Base-by-base conservation (phyloP, 2,888 invertebrate genomes). In the Acanthoscelides obtectus region DNA sequence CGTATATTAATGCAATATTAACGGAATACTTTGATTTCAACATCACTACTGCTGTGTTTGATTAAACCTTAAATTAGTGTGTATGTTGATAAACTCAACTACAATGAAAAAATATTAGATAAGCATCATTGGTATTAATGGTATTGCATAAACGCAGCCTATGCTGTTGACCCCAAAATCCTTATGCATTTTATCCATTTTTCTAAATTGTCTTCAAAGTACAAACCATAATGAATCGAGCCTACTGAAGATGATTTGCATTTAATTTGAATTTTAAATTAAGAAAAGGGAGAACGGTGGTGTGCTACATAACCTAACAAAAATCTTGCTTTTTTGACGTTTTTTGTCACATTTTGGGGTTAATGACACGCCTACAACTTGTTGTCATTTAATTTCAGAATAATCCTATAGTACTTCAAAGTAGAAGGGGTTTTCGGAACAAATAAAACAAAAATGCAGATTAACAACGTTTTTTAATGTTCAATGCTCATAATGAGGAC, bases 301-400 rank as follows among this genome's bases (percentile, higher is more conserved):
- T 21, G 19, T 21, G 4, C 20, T 0, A 68, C 25, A 68, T 68
- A 68, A 25, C 68, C 68, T 68, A 8, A 68, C 25, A 22, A 68
- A 68, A 25, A 6, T 20, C 4, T 2, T 8, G 20, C 12, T 27
- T 21, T 25, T 25, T 22, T n/a, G 12, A n/a, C 17, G 22, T 22
- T 25, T 20, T 17, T 25, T 45, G 22, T 17, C 22, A 22, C 19
- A 22, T 25, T 25, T 25, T 22, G 45, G 45, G 45, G 45, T 45
- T 45, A 45, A 12, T 45, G 8, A 45, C 5, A 45, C 45, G 1
- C 17, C 45, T 45, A 12, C 1, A 45, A 3, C 45, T 45, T 45
- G 45, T 25, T 25, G 65, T 6, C 8, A 66, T 1, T 3, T n/a
- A 4, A 66, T 22, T 22, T 22, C n/a, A n/a, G n/a, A n/a, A n/a